Conservation (phyloP, 2,113 vertebrate genomes). For the Limnothrissa miodon region DNA sequence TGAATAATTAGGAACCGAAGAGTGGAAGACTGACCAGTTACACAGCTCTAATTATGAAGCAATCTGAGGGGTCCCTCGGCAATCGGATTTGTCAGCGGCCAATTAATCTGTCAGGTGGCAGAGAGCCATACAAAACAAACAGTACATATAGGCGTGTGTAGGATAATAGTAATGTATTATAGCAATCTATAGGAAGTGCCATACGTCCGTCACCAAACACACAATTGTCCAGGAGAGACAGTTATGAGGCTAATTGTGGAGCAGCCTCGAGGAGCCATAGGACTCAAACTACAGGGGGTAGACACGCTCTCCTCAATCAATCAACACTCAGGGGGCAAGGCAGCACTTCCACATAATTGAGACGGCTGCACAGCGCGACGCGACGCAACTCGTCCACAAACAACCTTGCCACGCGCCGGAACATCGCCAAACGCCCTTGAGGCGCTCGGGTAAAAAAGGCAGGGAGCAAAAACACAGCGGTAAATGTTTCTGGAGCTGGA, state of each 20-base stretch:
- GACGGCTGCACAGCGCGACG: not conserved
- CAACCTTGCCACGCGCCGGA: not conserved
- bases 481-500: not conserved
- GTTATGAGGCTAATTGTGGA: not conserved
- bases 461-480: not conserved
- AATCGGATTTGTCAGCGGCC: no score
- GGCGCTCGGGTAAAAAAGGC: not conserved
- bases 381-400: not conserved
- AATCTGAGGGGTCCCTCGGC: no score
- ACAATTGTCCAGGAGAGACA: not conserved
- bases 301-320: conserved; percentile 65
- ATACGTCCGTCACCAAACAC: not conserved
- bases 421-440: not conserved
- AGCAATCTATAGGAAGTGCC: not conserved
- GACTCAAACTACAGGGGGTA: conserved; percentile 31
- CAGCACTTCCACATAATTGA: not conserved
- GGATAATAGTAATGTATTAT: not conserved
- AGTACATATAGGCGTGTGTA: not conserved
- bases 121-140: not conserved
- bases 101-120: not conserved
- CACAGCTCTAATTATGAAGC: no score
- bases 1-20: no score
- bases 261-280: not conserved
- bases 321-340: conserved; percentile 34
- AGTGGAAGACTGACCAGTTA: no score